Conservation (phyloP, 2,888 invertebrate genomes). For the Noctuana brunneofusca region DNA sequence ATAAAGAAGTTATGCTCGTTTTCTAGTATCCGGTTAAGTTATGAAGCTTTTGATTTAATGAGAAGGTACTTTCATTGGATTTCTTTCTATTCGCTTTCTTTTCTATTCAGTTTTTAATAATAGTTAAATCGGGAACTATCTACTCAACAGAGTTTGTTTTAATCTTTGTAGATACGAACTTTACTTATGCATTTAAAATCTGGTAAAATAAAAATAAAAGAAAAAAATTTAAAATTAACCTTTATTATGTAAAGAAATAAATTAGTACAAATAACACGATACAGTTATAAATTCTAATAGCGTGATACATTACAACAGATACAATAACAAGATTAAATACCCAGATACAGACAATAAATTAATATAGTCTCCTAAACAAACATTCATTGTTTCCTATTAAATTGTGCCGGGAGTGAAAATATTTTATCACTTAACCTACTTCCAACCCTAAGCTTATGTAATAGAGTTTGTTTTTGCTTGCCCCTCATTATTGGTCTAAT, state of each 20-base stretch:
- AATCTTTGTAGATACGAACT: too few relatives aligned
- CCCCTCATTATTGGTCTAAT: constrained; percentile 4
- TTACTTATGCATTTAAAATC: too few relatives aligned
- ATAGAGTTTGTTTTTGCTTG: constrained; percentile 3
- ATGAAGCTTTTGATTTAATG: too few relatives aligned
- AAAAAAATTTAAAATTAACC: neutral
- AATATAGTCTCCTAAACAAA: constrained; percentile 15
- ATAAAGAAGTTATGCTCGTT: too few relatives aligned
- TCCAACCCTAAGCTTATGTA: neutral
- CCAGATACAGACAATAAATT: constrained; percentile 26
- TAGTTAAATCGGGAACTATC: too few relatives aligned
- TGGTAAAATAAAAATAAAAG: too few relatives aligned
- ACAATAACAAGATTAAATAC: constrained; percentile 17
- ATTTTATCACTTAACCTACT: neutral
- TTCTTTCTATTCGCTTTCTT: too few relatives aligned
- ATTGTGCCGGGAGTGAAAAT: constrained; percentile 44
- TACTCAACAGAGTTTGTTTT: too few relatives aligned
- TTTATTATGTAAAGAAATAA: neutral
- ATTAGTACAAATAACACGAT: neutral
- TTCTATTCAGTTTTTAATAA: too few relatives aligned
- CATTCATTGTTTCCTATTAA: constrained; percentile 19
- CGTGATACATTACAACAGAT: constrained; percentile 10
- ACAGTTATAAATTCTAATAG: constrained; percentile 19
- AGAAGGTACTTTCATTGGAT: too few relatives aligned
- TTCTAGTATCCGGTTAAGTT: too few relatives aligned